Evolutionary conservation across 2,113 vertebrate genomes (phyloP).

Genomic region (Anoplopoma fimbria): DNA sequence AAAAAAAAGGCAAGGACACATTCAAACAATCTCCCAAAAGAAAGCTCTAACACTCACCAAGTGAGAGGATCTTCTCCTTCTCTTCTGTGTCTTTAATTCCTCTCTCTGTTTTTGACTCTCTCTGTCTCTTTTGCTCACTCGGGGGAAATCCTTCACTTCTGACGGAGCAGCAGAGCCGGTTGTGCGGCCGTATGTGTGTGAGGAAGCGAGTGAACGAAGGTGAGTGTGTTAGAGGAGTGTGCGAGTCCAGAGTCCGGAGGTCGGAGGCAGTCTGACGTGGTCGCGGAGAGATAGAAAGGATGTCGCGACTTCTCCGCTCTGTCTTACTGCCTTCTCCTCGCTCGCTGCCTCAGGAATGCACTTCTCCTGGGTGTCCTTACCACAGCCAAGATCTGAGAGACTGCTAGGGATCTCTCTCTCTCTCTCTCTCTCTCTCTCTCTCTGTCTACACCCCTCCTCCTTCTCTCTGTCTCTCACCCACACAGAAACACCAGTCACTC

Average conservation of each 20-base stretch:
- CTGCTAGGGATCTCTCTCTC: slow-evolving; percentile 64
- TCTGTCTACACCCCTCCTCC: slow-evolving; percentile 62
- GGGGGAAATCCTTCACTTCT: slow-evolving; percentile 63
- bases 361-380: slow-evolving; percentile 76
- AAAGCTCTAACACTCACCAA: slow-evolving; percentile 68
- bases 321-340: slow-evolving; percentile 43
- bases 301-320: slow-evolving; percentile 35
- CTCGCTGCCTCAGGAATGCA: slow-evolving; percentile 78
- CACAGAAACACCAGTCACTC: slow-evolving; percentile 70
- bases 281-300: slow-evolving; percentile 40
- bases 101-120: slow-evolving; percentile 24
- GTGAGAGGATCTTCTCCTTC: slow-evolving; percentile 39
- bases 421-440: background rate
- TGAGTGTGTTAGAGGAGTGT: slow-evolving; percentile 1
- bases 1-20: slow-evolving; percentile 39
- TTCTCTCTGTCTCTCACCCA: slow-evolving; percentile 66
- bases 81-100: slow-evolving; percentile 29
- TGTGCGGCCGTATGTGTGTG: slow-evolving; percentile 41
- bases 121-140: slow-evolving; percentile 27
- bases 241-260: slow-evolving; percentile 53
- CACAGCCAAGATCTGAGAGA: slow-evolving; percentile 71
- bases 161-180: slow-evolving; percentile 57
- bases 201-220: slow-evolving; percentile 21
- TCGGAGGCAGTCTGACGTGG: slow-evolving; percentile 56
- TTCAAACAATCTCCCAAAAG: slow-evolving; percentile 26